These are phyloP conservation scores for Alethe castanea DNA, from an alignment of 2,113 vertebrate genomes.

Conservation along the genomic window DNA sequence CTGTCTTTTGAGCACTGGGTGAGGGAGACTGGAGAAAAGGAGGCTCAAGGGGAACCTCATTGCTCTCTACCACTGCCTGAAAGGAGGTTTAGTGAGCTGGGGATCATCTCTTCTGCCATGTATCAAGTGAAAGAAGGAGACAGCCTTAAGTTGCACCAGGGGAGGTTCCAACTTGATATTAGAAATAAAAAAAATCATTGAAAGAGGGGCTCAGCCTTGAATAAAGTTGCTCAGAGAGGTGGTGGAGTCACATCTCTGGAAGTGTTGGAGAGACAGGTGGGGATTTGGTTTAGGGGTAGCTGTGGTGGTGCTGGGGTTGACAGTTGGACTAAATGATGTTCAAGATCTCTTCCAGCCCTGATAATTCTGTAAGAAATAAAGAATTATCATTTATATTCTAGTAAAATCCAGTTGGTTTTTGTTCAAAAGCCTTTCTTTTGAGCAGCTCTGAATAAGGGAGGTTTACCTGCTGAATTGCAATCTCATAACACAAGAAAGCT, in stretches of 20 bases:
- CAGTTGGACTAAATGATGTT: rapidly evolving
- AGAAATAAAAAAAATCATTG: neutral
- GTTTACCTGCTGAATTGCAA: neutral
- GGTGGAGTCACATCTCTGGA: neutral
- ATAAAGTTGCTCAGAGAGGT: neutral
- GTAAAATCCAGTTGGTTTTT: neutral
- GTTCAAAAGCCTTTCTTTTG: neutral
- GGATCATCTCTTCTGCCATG: neutral
- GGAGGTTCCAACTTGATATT: neutral
- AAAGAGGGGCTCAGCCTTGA: neutral
- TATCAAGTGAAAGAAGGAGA: neutral
- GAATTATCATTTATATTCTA: neutral
- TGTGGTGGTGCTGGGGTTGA: neutral
- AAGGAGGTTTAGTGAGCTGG: neutral
- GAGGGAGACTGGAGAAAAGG: neutral
- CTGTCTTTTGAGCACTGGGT: neutral
- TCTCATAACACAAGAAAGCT: neutral
- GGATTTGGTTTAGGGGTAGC: neutral
- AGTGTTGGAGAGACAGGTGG: neutral
- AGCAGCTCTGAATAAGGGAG: neutral
- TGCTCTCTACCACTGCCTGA: neutral
- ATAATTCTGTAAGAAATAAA: neutral
- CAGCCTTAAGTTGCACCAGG: neutral
- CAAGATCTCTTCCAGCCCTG: neutral
- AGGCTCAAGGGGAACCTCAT: rapidly evolving